Evolutionary conservation across 2,888 invertebrate genomes (phyloP).

Genomic region (Chrysomela aeneicollis): DNA sequence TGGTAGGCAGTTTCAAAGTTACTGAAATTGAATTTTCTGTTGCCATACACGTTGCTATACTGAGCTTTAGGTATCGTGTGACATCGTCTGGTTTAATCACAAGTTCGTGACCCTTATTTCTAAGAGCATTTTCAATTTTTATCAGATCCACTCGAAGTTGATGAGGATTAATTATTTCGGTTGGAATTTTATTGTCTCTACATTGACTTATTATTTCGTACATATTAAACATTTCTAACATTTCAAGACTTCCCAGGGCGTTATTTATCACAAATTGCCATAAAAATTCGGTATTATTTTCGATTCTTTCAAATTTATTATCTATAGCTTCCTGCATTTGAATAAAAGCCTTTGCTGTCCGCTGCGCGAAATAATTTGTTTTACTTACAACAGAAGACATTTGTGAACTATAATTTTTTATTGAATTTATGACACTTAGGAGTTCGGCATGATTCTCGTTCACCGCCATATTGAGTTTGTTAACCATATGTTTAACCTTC

Average conservation of each 20-base stretch:
- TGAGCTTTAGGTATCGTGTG: too few species aligned
- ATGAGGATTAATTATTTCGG: neutral
- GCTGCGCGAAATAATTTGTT: neutral
- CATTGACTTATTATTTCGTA: constrained; percentile 1
- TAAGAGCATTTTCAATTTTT: neutral
- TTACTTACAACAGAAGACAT: neutral
- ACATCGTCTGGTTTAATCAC: too few species aligned
- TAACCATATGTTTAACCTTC: neutral
- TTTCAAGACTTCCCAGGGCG: neutral
- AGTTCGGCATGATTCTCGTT: neutral
- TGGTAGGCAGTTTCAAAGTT: neutral
- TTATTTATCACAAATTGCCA: neutral
- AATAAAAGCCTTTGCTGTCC: neutral
- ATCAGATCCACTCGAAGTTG: neutral
- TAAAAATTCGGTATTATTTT: neutral
- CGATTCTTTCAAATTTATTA: neutral
- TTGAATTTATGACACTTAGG: neutral
- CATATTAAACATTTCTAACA: constrained; percentile 7
- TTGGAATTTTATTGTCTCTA: neutral
- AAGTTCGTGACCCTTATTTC: too few species aligned
- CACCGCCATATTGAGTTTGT: neutral
- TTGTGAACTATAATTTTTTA: neutral
- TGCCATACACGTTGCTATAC: neutral
- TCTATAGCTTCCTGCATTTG: neutral
- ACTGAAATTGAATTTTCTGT: neutral